Evolutionary conservation across 2,113 vertebrate genomes (phyloP), one percentile per base, ranked within the genome.

Genomic region (Tretioscincus oriximinensis): DNA sequence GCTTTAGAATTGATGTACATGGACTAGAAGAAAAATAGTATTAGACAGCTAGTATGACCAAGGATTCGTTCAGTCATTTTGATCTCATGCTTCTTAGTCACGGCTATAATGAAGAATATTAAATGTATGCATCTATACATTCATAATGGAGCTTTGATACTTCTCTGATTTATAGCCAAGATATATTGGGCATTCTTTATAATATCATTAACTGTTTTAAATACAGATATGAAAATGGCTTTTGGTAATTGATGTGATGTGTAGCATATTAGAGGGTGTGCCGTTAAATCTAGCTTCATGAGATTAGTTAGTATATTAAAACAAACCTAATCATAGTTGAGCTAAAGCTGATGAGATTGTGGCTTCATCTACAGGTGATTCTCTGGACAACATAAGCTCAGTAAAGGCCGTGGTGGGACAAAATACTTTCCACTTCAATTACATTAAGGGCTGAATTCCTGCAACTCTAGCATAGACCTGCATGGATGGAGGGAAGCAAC

Each of bases 261-360:
- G 31, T 82, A 74, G 74, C 76, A 72, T 49, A 84, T 81, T 83
- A 47, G 8, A 80, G 16, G 83, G 83, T 86, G 73, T 78, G 41
- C 31, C 82, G 81, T 77, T 82, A 87, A 87, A 82, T 91, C 83
- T 92, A 88, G 84, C 81, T 70, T 76, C 77, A 84, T 60, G 60
- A 70, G 51, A 90, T 77, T 83, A 84, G 67, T 68, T 85, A 86
- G 51, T 85, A 87, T 84, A 85, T 87, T 93, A 91, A 79, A 41
- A 88, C 76, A 91, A 90, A 85, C 54, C 26, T 74, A 82, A 77
- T 82, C 16, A 86, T 91, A 90, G 87, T 79, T n/a, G 73, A 61
- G 71, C 54, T 68, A 82, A 66, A 51, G 51, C 78, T 82, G 73
- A 82, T 60, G 77, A 81, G 76, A 81, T 76, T 77, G 83, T 58